Evolutionary conservation across 2,797 vertebrate genomes (phyloP).

Genomic region (Anisognathus igniventris): DNA sequence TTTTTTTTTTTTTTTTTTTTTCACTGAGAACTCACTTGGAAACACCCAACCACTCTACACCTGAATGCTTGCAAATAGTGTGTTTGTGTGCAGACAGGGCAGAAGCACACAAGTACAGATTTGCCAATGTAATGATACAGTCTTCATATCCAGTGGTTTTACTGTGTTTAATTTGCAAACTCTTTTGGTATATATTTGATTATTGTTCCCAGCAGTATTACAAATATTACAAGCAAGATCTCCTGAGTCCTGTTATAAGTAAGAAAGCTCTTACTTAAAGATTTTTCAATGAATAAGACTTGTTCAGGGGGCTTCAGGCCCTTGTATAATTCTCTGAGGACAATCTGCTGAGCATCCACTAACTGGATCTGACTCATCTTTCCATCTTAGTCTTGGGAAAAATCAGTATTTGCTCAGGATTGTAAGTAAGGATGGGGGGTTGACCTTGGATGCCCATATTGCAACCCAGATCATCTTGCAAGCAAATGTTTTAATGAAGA

Average conservation of each 20-base stretch:
- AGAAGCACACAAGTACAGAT: neutral
- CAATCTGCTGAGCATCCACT: neutral
- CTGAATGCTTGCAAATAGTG: neutral
- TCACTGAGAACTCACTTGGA: neutral
- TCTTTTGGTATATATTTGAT: neutral
- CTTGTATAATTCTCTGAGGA: neutral
- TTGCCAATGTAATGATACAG: neutral
- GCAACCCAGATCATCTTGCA: neutral
- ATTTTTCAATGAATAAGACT: neutral
- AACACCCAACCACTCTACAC: neutral
- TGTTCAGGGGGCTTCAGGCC: neutral
- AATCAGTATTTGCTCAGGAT: neutral
- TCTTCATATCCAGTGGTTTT: neutral
- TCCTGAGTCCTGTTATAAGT: neutral
- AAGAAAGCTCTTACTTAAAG: neutral
- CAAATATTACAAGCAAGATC: neutral
- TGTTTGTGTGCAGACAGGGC: neutral
- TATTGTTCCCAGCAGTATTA: neutral
- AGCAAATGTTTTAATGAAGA: neutral
- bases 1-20: neutral
- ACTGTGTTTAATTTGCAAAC: neutral
- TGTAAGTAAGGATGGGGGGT: neutral
- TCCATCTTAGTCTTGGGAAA: neutral
- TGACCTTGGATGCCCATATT: neutral
- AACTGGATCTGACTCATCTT: neutral